phyloP scores from a whole-genome alignment of 1,140 invertebrate species.

The Euglossa dilemma region DNA sequence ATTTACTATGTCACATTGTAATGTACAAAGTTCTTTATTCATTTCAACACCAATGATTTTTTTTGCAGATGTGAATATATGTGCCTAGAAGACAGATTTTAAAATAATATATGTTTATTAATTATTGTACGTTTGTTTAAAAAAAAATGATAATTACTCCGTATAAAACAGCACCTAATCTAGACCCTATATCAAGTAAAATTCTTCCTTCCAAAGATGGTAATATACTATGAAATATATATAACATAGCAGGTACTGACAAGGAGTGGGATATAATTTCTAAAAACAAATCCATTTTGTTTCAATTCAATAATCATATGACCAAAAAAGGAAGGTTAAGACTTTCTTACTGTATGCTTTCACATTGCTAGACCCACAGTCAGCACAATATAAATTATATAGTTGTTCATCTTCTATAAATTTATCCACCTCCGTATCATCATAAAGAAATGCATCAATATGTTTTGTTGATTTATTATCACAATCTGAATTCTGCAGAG shows the following conservation, averaged over 20 bases:
- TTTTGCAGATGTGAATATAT: conserved; percentile 84
- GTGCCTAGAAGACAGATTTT: conserved; percentile 83
- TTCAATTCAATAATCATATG: neutral
- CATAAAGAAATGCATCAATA: conserved; percentile 89
- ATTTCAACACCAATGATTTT: conserved; percentile 88
- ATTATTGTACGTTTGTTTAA: neutral
- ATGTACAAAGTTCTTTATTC: conserved; percentile 86
- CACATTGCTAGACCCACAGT: conserved; percentile 86
- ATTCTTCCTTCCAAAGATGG: conserved; percentile 84
- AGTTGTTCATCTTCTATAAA: conserved; percentile 85
- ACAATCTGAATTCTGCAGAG: conserved; percentile 84
- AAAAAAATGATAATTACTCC: conserved; percentile 82
- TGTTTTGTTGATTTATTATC: conserved; percentile 84
- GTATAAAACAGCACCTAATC: conserved; percentile 88
- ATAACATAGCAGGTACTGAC: conserved; percentile 84
- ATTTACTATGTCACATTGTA: conserved; percentile 85
- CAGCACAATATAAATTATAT: conserved; percentile 85
- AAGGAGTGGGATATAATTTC: conserved; percentile 87
- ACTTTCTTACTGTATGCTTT: conserved; percentile 79
- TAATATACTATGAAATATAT: conserved; percentile 86
- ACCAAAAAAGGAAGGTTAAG: neutral
- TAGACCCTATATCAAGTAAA: conserved; percentile 87
- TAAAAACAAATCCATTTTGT: conserved; percentile 75
- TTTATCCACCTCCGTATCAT: conserved; percentile 85
- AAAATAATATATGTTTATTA: neutral